These are phyloP conservation scores for Lamprologus ornatipinnis DNA, from an alignment of 2,113 vertebrate genomes.

Conservation along the genomic window DNA sequence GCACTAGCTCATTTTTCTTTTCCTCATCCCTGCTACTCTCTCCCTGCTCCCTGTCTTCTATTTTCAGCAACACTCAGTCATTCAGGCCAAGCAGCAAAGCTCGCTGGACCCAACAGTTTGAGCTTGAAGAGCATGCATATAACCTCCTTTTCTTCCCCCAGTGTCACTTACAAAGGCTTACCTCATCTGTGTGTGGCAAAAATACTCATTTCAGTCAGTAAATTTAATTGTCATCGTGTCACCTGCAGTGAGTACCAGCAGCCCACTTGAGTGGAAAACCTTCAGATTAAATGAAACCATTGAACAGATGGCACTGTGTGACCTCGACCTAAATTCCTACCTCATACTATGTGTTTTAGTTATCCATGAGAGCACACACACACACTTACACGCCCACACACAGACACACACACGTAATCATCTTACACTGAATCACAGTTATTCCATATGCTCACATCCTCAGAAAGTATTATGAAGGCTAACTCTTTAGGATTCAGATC, in stretches of 20 bases:
- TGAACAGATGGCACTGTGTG: constrained; percentile 34
- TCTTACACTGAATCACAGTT: constrained; percentile 7
- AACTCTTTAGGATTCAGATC: neutral
- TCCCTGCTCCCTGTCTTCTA: constrained; percentile 23
- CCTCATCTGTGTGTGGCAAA: neutral
- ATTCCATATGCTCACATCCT: constrained; percentile 37
- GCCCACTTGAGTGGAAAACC: neutral
- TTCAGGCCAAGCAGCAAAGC: constrained; percentile 35
- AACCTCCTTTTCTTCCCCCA: rapidly evolving
- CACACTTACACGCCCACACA: neutral
- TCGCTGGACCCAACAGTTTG: neutral
- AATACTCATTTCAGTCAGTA: neutral
- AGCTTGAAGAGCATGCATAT: neutral
- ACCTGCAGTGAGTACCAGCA: neutral
- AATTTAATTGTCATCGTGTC: neutral
- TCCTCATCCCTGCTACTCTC: constrained; percentile 1
- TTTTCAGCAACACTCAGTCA: constrained; percentile 58
- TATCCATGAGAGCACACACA: neutral
- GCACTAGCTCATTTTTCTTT: neutral
- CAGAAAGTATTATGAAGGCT: neutral
- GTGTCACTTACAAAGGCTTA: neutral
- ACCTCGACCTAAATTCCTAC: constrained; percentile 45
- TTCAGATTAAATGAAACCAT: constrained; percentile 22
- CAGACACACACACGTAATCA: neutral
- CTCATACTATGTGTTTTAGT: constrained; percentile 17